Percentiles rank a stretch among this genome's conserved stretches.
Evolutionary conservation across 2,888 invertebrate genomes (phyloP).

Genomic region (Diarsia mendica): DNA sequence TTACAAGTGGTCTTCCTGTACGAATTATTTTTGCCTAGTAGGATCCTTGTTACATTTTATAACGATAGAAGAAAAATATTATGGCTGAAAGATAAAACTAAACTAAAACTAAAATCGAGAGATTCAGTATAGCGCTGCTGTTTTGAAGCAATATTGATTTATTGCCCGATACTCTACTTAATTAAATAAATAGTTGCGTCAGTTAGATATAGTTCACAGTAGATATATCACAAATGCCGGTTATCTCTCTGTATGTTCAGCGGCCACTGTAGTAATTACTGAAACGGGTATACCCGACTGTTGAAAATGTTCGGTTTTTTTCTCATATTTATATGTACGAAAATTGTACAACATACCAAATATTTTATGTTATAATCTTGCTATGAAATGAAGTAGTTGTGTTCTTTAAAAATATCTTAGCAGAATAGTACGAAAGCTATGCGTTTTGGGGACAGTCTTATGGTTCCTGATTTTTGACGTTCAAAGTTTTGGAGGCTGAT

Average conservation of each 20-base stretch:
- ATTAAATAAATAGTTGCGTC: constrained; percentile 43
- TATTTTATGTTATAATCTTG: not conserved
- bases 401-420: not conserved
- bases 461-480: not conserved
- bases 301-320: constrained; percentile 6
- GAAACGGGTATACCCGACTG: constrained; percentile 52
- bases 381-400: not conserved
- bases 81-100: not conserved
- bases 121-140: not conserved
- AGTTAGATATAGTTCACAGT: constrained; percentile 21
- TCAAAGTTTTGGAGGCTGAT: not conserved
- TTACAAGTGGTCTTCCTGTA: not conserved
- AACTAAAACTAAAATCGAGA: not conserved
- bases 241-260: constrained; percentile 41
- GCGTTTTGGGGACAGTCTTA: not conserved
- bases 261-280: constrained; percentile 42
- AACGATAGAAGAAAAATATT: not conserved
- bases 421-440: not conserved
- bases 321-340: not conserved
- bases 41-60: not conserved
- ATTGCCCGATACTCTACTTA: constrained; percentile 21
- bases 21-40: not conserved
- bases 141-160: constrained; percentile 1
- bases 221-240: constrained; percentile 43
- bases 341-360: not conserved